Evolutionary conservation across 2,888 invertebrate genomes (phyloP).

Genomic region (Diabrotica balteata): DNA sequence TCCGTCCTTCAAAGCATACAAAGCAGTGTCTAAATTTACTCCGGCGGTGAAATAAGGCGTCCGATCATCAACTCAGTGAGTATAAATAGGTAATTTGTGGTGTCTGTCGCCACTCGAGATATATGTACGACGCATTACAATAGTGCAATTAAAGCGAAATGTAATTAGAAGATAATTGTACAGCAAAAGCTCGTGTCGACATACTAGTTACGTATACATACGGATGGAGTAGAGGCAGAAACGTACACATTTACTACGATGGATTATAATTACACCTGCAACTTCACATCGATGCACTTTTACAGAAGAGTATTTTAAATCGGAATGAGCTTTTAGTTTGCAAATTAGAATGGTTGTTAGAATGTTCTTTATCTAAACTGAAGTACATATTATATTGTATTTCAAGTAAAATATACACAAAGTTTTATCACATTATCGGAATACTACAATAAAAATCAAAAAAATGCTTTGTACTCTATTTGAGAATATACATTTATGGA

Average conservation of each 20-base stretch:
- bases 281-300: slow-evolving; percentile 19
- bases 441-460: too few species aligned
- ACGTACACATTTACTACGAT: slow-evolving; percentile 15
- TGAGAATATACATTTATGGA: too few species aligned
- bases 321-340: slow-evolving; percentile 3
- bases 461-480: too few species aligned
- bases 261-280: slow-evolving; percentile 29
- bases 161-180: slow-evolving; percentile 42
- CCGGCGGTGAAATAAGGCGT: slow-evolving; percentile 20
- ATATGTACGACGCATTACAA: slow-evolving; percentile 22
- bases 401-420: too few species aligned
- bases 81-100: slow-evolving; percentile 30
- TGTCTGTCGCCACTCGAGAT: slow-evolving; percentile 8
- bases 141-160: slow-evolving; percentile 40
- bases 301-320: not conserved
- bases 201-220: slow-evolving; percentile 7
- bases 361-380: too few species aligned
- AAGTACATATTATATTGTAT: too few species aligned
- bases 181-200: slow-evolving; percentile 35
- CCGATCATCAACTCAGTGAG: slow-evolving; percentile 24
- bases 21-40: slow-evolving; percentile 27
- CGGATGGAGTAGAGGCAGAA: slow-evolving; percentile 22
- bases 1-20: slow-evolving; percentile 24
- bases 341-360: too few species aligned
- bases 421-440: too few species aligned